Evolutionary conservation across 2,113 vertebrate genomes (phyloP), one percentile per base, ranked within the genome.

Genomic region (Toxostoma redivivum): DNA sequence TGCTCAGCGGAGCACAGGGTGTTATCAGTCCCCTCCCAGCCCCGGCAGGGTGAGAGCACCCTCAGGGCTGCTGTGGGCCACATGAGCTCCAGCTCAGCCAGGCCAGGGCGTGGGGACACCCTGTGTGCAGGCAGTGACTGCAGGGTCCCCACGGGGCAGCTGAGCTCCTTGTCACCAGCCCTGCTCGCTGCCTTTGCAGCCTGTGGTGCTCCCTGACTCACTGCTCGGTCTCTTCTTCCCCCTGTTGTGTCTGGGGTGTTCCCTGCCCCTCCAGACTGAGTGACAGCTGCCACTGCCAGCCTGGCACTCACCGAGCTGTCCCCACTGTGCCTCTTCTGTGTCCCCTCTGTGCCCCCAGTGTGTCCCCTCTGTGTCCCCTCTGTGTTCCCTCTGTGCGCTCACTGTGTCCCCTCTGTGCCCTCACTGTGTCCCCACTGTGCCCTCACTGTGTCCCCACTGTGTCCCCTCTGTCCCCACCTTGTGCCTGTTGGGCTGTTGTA

Each of bases 141-240:
- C 45, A 28, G 50, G 40, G 22, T 71, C 83, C 86, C 35, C 3
- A 1, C 2, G 1, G 12, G 86, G 45, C n/a, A 0, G 38, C 67
- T 24, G 47, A 62, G 78, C 71, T 74, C 72, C 35, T 13, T 47
- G 22, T 47, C 47, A 15, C 23, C 24, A 40, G 27, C 8, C 3
- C 60, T 37, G 81, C 60, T 20, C 5, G 2, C 51, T 22, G 47
- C 44, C 6, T 5, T 3, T 33, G 93, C 92, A 95, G 81, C 94
- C 94, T 47, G 86, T 38, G 60, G 83, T 94, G 73, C 90, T 30
- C 84, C 50, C 96, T 93, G 97, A 97, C 96, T 96, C 98, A 95
- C 86, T 73, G 94, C 83, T 81, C 64, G 83, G 22, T 25, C 90
- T 88, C 88, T 73, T 54, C 90, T 62, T 72, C 85, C 92, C 86